Evolutionary conservation across 2,797 vertebrate species (phyloP).

Genomic region (Lacerta bilineata): DNA sequence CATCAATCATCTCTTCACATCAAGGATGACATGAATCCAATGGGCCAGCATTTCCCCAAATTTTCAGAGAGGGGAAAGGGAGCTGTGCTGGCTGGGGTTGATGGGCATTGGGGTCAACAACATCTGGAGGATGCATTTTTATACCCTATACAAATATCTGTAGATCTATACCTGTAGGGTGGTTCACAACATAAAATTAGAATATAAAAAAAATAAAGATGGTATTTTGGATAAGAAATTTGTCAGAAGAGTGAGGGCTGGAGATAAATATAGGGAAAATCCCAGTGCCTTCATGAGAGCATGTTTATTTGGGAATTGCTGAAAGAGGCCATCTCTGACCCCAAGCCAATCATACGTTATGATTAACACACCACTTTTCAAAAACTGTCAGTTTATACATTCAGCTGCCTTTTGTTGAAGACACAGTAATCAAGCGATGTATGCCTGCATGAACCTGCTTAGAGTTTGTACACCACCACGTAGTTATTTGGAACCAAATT

Average conservation of each 20-base stretch:
- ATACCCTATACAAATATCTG: too few species aligned
- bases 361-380: not conserved
- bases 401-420: not conserved
- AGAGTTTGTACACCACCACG: too few species aligned
- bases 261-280: not conserved
- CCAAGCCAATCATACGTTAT: too few species aligned
- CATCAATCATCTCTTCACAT: not conserved
- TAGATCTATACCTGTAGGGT: too few species aligned
- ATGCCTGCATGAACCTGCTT: not conserved
- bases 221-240: too few species aligned
- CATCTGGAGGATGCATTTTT: too few species aligned
- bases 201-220: not conserved
- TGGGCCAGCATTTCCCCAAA: not conserved
- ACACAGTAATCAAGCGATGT: not conserved
- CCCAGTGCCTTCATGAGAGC: not conserved
- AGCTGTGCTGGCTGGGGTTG: too few species aligned
- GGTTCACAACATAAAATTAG: too few species aligned
- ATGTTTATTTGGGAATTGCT: too few species aligned
- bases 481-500: not conserved
- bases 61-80: not conserved
- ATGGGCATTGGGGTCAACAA: too few species aligned
- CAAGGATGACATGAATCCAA: not conserved
- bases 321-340: not conserved
- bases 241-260: not conserved
- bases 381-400: not conserved